phyloP scores from a whole-genome alignment of 2,113 vertebrate species.

The Forbesichthys papilliferus region DNA sequence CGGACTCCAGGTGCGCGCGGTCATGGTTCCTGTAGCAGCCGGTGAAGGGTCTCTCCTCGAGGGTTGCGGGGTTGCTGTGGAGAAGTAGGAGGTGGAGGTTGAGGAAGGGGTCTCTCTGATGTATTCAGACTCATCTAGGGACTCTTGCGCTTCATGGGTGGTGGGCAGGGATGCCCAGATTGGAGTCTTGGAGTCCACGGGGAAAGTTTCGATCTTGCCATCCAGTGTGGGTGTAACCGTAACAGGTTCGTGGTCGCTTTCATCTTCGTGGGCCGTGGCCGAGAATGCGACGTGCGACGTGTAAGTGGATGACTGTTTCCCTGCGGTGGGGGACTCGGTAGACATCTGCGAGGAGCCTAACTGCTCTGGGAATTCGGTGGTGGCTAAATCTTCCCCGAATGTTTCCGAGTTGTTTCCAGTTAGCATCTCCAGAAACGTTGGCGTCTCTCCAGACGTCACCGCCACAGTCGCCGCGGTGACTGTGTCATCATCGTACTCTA shows the following conservation, averaged over 20 bases:
- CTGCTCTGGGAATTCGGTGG: constrained; percentile 1
- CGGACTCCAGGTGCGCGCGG: constrained; percentile 52
- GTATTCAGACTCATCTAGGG: constrained; percentile 53
- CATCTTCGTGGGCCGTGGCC: constrained; percentile 49
- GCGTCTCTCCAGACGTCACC: constrained; percentile 21
- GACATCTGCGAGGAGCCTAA: constrained; percentile 17
- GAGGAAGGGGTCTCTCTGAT: constrained; percentile 32
- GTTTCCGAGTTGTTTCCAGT: constrained; percentile 17
- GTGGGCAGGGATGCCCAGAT: constrained; percentile 43
- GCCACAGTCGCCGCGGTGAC: constrained; percentile 25
- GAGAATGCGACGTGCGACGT: constrained; percentile 28
- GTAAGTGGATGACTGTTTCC: constrained; percentile 30
- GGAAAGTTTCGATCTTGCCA: constrained; percentile 38
- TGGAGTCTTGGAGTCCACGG: constrained; percentile 52
- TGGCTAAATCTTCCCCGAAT: constrained; percentile 15
- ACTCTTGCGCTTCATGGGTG: constrained; percentile 57
- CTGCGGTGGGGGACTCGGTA: constrained; percentile 6
- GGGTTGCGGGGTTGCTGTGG: constrained; percentile 1
- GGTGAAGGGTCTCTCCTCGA: constrained; percentile 22
- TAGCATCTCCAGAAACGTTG: background rate
- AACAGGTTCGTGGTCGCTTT: constrained; percentile 39
- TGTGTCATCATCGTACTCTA: constrained; percentile 55
- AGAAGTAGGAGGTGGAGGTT: constrained; percentile 3
- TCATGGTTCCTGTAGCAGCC: constrained; percentile 32
- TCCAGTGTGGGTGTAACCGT: constrained; percentile 1